Evolutionary conservation across 2,113 vertebrate genomes (phyloP), one percentile per base, ranked within the genome.

Genomic region (Mellivora capensis): DNA sequence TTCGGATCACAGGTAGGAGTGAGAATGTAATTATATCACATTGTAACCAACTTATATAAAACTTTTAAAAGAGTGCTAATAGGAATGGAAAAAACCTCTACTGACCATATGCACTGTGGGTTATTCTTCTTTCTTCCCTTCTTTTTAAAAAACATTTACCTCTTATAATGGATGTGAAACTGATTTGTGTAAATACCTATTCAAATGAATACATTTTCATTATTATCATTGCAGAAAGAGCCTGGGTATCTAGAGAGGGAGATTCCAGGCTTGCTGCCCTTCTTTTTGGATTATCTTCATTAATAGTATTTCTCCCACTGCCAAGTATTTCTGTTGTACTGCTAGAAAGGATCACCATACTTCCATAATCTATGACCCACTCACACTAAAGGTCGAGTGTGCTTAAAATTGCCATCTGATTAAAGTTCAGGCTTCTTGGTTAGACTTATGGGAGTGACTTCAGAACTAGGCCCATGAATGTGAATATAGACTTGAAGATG

Each of bases 391-490:
- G 67, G 67, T 90, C 7, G 4, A 95, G 84, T 72, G 42, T 83
- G 27, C 49, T 96, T 97, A 94, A 93, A 93, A 85, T 93, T 97
- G 39, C 59, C 49, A 54, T 89, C 59, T 96, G 92, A 94, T 94
- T 94, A 52, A 96, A 79, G 89, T 90, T 96, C 23, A 89, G 47
- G 37, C 29, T 97, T 97, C 80, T 96, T 96, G 59, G 42, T 91
- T 85, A 71, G 57, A 90, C 10, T 90, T 96, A 31, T 17, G 44
- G 79, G 3, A 27, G 72, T 96, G 52, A 67, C 10, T 82, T 96
- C 79, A 95, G 42, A 64, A 96, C 93, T 93, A 71, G 84, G 62
- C 34, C 57, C 52, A 96, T 44, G 67, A 93, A 91, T 84, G 64
- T 80, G 34, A 97, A 96, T 86, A 76, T 96, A 69, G 59, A 62